phyloP scores from a whole-genome alignment of 37 sponge, comb jelly and placozoan species.

The Halisarca cf. caerulea region DNA sequence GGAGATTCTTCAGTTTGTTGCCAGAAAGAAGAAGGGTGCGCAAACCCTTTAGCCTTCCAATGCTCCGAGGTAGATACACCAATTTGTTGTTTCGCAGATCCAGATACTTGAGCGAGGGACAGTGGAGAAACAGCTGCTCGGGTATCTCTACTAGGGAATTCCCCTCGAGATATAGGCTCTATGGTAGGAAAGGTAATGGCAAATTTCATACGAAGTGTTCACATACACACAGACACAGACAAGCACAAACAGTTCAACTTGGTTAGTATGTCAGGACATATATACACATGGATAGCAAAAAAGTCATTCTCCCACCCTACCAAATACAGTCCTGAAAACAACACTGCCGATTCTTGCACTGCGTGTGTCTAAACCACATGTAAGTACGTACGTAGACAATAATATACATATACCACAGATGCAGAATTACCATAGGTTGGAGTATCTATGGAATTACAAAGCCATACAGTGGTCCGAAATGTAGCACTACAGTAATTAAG shows the following conservation, averaged over 20 bases:
- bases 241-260: neutral
- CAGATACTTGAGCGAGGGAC: constrained; percentile 69
- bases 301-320: too few species aligned
- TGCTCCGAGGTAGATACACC: constrained; percentile 44
- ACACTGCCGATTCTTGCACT: too few species aligned
- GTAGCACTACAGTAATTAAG: too few species aligned
- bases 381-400: too few species aligned
- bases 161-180: constrained; percentile 87
- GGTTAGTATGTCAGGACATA: too few species aligned
- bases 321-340: too few species aligned
- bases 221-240: neutral
- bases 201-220: neutral
- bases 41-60: constrained; percentile 59
- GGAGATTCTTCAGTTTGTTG: constrained; percentile 67
- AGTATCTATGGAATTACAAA: too few species aligned
- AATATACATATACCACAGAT: too few species aligned
- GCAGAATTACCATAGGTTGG: too few species aligned
- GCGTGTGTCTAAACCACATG: too few species aligned
- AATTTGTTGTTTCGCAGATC: constrained; percentile 86
- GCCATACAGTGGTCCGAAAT: too few species aligned
- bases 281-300: too few species aligned
- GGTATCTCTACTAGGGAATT: constrained; percentile 64
- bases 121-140: constrained; percentile 57
- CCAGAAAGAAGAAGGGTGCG: constrained; percentile 74
- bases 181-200: neutral